A percentile compares a stretch with the other conserved stretches of the same genome.
These are phyloP conservation scores for Aradophagus sp. DNA, from an alignment of 1,140 invertebrate genomes.

Conservation along the genomic window DNA sequence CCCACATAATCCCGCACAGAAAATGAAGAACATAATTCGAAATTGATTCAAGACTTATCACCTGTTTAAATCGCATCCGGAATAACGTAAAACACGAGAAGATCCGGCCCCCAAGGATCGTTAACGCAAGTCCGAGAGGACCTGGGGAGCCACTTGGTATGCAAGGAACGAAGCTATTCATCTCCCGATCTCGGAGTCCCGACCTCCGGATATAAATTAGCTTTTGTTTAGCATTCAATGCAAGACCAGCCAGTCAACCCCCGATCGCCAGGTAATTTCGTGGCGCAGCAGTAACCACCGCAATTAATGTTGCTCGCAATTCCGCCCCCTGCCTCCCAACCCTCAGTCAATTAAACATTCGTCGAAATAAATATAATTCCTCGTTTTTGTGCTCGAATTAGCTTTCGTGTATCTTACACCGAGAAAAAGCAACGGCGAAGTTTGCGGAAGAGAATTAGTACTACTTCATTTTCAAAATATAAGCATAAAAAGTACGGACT, in stretches of 20 bases:
- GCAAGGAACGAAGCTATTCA: slow-evolving; percentile 73
- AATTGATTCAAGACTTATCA: slow-evolving; percentile 42
- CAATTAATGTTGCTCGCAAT: slow-evolving; percentile 71
- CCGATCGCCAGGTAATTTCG: slow-evolving; percentile 57
- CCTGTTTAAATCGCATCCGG: slow-evolving; percentile 31
- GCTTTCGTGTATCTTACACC: no score
- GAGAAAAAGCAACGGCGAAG: slow-evolving; percentile 49
- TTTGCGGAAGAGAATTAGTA: no score
- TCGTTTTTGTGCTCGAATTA: no score
- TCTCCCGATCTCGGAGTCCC: slow-evolving; percentile 73
- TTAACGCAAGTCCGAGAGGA: slow-evolving; percentile 62
- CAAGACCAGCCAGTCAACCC: slow-evolving; percentile 56
- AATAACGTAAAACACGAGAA: slow-evolving; percentile 37
- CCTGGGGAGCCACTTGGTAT: slow-evolving; percentile 67
- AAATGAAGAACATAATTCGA: slow-evolving; percentile 5
- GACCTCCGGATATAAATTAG: slow-evolving; percentile 75
- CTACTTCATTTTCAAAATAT: no score
- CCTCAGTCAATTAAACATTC: slow-evolving; percentile 71
- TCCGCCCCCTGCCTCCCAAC: slow-evolving; percentile 46
- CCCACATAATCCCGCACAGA: no score
- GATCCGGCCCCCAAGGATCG: slow-evolving; percentile 61
- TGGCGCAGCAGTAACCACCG: slow-evolving; percentile 57
- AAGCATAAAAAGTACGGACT: no score
- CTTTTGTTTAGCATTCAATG: slow-evolving; percentile 77
- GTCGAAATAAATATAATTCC: no score